Conservation (phyloP, 2,797 vertebrate genomes). For the Nannoperca australis region DNA sequence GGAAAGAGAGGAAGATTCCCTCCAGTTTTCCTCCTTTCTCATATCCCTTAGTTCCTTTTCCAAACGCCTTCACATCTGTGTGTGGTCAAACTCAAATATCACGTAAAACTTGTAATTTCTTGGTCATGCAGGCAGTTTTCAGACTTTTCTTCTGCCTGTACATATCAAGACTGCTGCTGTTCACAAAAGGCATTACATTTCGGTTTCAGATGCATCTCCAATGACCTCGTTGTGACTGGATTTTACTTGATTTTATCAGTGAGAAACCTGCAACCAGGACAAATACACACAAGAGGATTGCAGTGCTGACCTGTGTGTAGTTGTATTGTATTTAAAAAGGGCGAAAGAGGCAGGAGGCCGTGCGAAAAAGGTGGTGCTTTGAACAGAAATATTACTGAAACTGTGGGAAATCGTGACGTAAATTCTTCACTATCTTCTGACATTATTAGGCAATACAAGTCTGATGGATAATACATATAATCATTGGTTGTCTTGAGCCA, state of each 20-base stretch:
- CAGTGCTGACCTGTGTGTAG: too few species aligned
- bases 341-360: too few species aligned
- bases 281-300: background rate
- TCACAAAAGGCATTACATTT: background rate
- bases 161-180: background rate
- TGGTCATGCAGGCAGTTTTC: background rate
- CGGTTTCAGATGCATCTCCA: background rate
- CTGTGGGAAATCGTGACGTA: too few species aligned
- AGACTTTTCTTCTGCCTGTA: background rate
- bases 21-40: background rate
- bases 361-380: too few species aligned
- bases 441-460: background rate
- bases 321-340: background rate
- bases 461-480: background rate
- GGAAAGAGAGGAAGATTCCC: conserved; percentile 2
- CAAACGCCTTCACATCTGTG: background rate
- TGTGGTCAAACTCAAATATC: background rate
- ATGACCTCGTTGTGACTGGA: too few species aligned
- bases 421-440: background rate
- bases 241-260: conserved; percentile 3
- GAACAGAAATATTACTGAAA: too few species aligned
- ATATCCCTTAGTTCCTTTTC: background rate
- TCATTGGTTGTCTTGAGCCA: background rate
- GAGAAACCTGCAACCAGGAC: background rate
- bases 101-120: background rate